Percentiles rank a stretch among this genome's conserved stretches.
Conservation (phyloP, 1,140 invertebrate species). For the Papilio helenus region DNA sequence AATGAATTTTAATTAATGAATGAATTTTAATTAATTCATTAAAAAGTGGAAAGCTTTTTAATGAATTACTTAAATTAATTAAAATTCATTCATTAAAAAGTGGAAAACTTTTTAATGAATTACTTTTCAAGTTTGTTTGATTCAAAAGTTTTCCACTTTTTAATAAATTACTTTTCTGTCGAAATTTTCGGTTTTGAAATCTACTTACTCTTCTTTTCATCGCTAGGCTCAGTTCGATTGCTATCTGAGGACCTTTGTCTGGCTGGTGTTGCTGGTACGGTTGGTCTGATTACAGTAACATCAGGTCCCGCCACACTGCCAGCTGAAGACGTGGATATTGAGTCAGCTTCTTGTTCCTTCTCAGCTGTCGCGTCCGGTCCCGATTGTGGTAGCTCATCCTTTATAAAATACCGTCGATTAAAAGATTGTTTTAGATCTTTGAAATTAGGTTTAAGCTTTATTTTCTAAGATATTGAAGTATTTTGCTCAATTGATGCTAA, state of each 20-base stretch:
- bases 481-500: no score
- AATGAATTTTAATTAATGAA: neutral
- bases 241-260: constrained; percentile 75
- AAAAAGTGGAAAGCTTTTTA: neutral
- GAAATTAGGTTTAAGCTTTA: neutral
- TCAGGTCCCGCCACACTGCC: constrained; percentile 72
- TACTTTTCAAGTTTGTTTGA: no score
- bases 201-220: constrained; percentile 72
- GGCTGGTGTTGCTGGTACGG: constrained; percentile 60
- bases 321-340: constrained; percentile 69
- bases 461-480: neutral
- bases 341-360: constrained; percentile 69
- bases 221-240: constrained; percentile 76
- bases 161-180: neutral
- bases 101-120: neutral
- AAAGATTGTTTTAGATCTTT: constrained; percentile 1
- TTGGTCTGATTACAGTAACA: constrained; percentile 65
- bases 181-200: neutral
- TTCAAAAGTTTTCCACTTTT: neutral
- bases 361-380: constrained; percentile 61
- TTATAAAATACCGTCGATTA: constrained; percentile 1
- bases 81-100: neutral
- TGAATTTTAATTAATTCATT: no score
- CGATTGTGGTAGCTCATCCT: constrained; percentile 74
- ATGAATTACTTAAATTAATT: no score